Percentiles rank a stretch among this genome's conserved stretches.
Conservation (phyloP, 2,113 vertebrate genomes). For the Dicrurus megarhynchus region DNA sequence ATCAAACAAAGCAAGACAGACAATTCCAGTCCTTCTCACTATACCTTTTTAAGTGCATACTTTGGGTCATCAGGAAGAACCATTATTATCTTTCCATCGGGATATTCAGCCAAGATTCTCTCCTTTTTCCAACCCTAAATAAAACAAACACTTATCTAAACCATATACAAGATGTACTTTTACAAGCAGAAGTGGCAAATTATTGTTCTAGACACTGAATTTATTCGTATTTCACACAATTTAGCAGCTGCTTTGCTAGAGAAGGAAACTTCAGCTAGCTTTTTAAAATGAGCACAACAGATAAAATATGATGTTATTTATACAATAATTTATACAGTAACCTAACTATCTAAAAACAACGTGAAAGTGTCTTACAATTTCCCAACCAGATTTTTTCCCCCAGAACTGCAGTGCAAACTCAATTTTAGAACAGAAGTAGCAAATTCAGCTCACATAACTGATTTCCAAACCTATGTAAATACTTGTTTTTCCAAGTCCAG, state of each 20-base stretch:
- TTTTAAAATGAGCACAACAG: constrained; percentile 34
- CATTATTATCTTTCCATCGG: constrained; percentile 97
- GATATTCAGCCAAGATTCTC: constrained; percentile 93
- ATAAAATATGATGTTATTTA: neutral
- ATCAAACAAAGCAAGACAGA: neutral
- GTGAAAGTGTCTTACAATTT: constrained; percentile 12
- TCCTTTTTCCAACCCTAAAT: constrained; percentile 98
- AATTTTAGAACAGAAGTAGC: constrained; percentile 12
- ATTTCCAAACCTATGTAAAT: constrained; percentile 28
- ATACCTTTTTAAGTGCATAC: constrained; percentile 97
- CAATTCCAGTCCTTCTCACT: neutral
- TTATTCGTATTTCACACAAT: neutral
- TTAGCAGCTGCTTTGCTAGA: constrained; percentile 31
- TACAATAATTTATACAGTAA: neutral
- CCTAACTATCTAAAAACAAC: constrained; percentile 22
- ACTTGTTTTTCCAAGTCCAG: constrained; percentile 28
- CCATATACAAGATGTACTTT: constrained; percentile 2
- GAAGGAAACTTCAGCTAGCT: constrained; percentile 50
- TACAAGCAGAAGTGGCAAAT: neutral
- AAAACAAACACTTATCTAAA: constrained; percentile 54
- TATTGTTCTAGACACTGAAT: neutral
- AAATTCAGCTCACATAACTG: constrained; percentile 48
- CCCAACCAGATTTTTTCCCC: neutral
- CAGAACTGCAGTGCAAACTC: constrained; percentile 28
- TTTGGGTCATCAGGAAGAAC: constrained; percentile 98